Evolutionary conservation across 2,888 invertebrate species (phyloP).

Genomic region (Loripinus fragilis): DNA sequence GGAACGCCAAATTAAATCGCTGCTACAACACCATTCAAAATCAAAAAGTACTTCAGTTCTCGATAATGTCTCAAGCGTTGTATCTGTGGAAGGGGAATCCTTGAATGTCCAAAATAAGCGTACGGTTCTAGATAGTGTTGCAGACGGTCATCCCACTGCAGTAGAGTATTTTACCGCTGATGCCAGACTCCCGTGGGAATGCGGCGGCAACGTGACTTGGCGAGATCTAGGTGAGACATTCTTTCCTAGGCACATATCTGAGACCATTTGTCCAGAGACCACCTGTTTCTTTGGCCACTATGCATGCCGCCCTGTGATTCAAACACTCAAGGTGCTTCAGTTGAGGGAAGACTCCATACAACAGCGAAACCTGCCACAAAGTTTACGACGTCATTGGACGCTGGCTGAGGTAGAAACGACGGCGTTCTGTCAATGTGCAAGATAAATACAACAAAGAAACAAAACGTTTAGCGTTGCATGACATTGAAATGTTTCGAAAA

Average conservation of each 20-base stretch:
- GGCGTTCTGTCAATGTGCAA: background rate
- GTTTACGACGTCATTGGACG: background rate
- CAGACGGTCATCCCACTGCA: too few species aligned
- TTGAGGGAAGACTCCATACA: background rate
- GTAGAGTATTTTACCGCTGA: background rate
- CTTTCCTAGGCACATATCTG: background rate
- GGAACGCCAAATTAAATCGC: too few species aligned
- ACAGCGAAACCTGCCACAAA: background rate
- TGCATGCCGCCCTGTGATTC: background rate
- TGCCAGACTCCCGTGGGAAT: background rate
- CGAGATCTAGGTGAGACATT: background rate
- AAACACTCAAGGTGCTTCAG: background rate
- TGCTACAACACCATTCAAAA: too few species aligned
- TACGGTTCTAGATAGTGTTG: too few species aligned
- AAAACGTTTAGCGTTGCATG: too few species aligned
- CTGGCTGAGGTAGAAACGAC: background rate
- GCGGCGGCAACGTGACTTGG: background rate
- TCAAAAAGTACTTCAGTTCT: too few species aligned
- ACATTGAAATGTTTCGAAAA: too few species aligned
- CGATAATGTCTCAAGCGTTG: too few species aligned
- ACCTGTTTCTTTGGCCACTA: background rate
- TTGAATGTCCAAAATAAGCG: too few species aligned
- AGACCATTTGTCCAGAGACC: background rate
- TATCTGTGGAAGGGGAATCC: too few species aligned
- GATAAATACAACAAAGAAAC: background rate